Percentiles rank a stretch among this genome's conserved stretches.
Evolutionary conservation across 2,797 vertebrate species (phyloP).

Genomic region (Neosilurus hyrtlii): DNA sequence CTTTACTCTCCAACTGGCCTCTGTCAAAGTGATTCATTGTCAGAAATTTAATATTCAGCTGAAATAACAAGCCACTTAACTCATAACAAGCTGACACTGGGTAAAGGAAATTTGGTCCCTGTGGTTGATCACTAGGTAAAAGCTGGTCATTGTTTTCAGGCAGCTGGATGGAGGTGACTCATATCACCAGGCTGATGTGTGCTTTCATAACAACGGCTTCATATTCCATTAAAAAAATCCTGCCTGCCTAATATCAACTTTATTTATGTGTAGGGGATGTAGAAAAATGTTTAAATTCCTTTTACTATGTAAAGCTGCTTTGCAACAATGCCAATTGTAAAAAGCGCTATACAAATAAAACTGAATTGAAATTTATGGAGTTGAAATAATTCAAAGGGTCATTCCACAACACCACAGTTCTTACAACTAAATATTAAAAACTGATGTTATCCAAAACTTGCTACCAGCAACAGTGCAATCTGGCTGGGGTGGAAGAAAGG

Average conservation of each 20-base stretch:
- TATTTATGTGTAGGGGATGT: too few species aligned
- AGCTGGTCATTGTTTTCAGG: slow-evolving; percentile 51
- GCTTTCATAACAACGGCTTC: slow-evolving; percentile 37
- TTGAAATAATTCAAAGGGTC: slow-evolving; percentile 10
- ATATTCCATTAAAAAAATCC: slow-evolving; percentile 23
- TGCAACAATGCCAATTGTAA: too few species aligned
- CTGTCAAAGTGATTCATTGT: slow-evolving; percentile 67
- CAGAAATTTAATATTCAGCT: slow-evolving; percentile 65
- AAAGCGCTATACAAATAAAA: too few species aligned
- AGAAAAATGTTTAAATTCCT: too few species aligned
- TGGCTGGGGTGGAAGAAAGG: slow-evolving; percentile 2
- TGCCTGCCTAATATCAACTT: slow-evolving; percentile 44
- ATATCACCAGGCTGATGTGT: slow-evolving; percentile 34
- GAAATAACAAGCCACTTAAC: slow-evolving; percentile 63
- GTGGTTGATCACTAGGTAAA: slow-evolving; percentile 50
- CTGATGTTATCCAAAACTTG: background rate
- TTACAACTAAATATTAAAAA: slow-evolving; percentile 19
- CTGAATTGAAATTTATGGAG: slow-evolving; percentile 43
- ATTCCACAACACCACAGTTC: background rate
- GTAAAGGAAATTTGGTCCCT: slow-evolving; percentile 60
- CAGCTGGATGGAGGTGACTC: slow-evolving; percentile 48
- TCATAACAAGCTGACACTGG: slow-evolving; percentile 52
- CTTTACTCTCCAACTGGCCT: slow-evolving; percentile 58
- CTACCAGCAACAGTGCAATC: slow-evolving; percentile 21
- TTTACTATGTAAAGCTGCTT: too few species aligned